These are phyloP conservation scores for Megalops atlanticus DNA, from an alignment of 2,113 vertebrate species.

Conservation along the genomic window DNA sequence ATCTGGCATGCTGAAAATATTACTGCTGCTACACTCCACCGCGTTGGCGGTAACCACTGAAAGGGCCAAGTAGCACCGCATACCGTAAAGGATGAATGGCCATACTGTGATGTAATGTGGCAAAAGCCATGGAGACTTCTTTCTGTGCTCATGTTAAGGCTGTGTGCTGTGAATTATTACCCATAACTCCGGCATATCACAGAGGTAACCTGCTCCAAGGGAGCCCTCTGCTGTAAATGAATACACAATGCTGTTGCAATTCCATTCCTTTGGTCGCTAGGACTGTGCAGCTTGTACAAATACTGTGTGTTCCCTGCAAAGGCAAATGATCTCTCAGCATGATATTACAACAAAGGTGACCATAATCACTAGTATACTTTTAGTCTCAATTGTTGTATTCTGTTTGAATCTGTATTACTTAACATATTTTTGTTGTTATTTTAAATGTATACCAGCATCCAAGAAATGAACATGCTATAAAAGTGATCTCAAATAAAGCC, in stretches of 20 bases:
- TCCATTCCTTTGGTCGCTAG: too few species aligned
- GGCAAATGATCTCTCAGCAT: background rate
- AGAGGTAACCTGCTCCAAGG: slow-evolving; percentile 41
- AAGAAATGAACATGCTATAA: too few species aligned
- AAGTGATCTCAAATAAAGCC: background rate
- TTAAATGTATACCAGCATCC: too few species aligned
- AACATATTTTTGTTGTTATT: too few species aligned
- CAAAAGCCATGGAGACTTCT: background rate
- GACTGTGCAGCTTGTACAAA: background rate
- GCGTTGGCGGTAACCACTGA: too few species aligned
- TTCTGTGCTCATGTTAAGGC: background rate
- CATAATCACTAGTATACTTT: too few species aligned
- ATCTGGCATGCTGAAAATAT: too few species aligned
- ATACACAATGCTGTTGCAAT: slow-evolving; percentile 7
- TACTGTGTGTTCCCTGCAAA: background rate
- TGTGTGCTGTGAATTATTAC: slow-evolving; percentile 32
- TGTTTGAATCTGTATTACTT: too few species aligned
- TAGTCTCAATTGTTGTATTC: too few species aligned
- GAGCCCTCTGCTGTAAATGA: slow-evolving; percentile 59
- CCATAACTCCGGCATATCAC: slow-evolving; percentile 36
- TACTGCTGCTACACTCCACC: too few species aligned
- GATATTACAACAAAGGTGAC: too few species aligned
- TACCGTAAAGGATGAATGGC: background rate
- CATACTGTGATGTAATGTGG: background rate
- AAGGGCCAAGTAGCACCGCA: too few species aligned